A percentile compares a stretch with the other conserved stretches of the same genome.
These are phyloP conservation scores for Rhea americana DNA, from an alignment of 2,113 vertebrate genomes.

Conservation along the genomic window DNA sequence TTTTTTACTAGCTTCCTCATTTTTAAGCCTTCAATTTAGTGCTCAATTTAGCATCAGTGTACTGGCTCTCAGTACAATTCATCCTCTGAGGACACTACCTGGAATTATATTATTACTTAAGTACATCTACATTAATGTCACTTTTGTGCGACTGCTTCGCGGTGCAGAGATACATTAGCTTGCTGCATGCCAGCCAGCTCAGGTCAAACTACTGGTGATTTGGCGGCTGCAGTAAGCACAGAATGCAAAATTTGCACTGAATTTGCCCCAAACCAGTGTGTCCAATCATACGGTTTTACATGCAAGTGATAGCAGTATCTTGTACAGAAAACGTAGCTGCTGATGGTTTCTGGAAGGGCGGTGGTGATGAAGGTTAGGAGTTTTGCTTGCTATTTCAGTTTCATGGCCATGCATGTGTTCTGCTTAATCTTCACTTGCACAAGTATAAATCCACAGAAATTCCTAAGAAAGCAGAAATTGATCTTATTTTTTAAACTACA, in stretches of 20 bases:
- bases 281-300: neutral
- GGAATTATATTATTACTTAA: slow-evolving; percentile 52
- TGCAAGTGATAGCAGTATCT: neutral
- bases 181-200: neutral
- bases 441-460: neutral
- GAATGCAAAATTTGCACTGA: neutral
- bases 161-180: neutral
- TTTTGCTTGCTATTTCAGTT: neutral
- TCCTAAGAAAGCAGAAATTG: neutral
- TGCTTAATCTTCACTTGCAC: neutral
- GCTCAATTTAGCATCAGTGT: slow-evolving; percentile 58
- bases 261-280: accelerated
- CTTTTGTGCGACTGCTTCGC: neutral
- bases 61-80: slow-evolving; percentile 21
- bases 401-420: neutral
- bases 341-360: neutral
- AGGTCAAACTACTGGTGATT: neutral
- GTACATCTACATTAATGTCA: slow-evolving; percentile 36
- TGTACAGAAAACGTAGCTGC: neutral
- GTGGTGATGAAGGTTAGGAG: neutral
- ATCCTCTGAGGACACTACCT: slow-evolving; percentile 52
- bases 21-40: slow-evolving; percentile 71
- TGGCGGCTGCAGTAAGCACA: accelerated
- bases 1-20: slow-evolving; percentile 68
- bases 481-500: neutral